Percentiles rank a stretch among this genome's conserved stretches.
Conservation (phyloP, 2,888 invertebrate genomes). For the Pachycephus smyrnensis region DNA sequence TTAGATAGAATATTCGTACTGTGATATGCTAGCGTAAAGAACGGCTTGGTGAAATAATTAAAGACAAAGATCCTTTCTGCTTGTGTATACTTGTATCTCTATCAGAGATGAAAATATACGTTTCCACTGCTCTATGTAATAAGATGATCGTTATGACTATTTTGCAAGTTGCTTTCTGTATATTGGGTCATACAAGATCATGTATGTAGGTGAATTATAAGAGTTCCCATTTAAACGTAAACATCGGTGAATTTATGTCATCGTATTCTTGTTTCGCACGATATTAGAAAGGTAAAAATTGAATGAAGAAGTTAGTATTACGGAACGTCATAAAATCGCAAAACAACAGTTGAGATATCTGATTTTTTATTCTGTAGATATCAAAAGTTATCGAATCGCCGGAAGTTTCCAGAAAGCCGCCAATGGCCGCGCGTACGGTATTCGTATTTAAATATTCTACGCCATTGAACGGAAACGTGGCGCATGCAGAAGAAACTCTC, state of each 20-base stretch:
- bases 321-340: neutral
- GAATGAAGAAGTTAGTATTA: neutral
- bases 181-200: too few species aligned
- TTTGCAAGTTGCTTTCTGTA: too few species aligned
- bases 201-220: too few species aligned
- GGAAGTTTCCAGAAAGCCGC: neutral
- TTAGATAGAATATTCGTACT: neutral
- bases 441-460: neutral
- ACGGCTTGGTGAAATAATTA: neutral
- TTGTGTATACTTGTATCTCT: neutral
- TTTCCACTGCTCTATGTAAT: too few species aligned
- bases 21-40: neutral
- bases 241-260: too few species aligned
- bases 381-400: neutral
- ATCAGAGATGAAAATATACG: neutral
- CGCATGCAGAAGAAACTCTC: slow-evolving; percentile 15
- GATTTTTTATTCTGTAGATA: neutral
- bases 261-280: too few species aligned
- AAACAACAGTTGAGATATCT: neutral
- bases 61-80: neutral
- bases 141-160: too few species aligned
- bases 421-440: neutral
- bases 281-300: neutral
- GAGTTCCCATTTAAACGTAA: too few species aligned
- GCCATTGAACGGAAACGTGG: neutral